These are phyloP conservation scores for Agapetus fuscipes DNA, from an alignment of 2,888 invertebrate species.

Conservation along the genomic window DNA sequence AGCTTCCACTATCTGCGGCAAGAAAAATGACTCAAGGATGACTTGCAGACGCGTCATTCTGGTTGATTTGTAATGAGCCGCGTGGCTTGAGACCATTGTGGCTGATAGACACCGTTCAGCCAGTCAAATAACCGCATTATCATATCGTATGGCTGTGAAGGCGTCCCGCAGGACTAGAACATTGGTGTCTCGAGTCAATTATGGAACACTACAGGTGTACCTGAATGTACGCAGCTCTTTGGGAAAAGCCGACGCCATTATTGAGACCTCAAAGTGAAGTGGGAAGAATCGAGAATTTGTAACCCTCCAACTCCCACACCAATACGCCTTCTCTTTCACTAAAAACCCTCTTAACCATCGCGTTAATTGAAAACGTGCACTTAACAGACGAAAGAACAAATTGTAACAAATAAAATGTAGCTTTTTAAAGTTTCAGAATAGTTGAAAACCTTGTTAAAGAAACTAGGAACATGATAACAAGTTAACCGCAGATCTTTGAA, in stretches of 20 bases:
- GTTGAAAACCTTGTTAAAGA: too few species aligned
- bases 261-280: slow-evolving; percentile 17
- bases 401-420: too few species aligned
- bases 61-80: slow-evolving; percentile 17
- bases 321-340: too few species aligned
- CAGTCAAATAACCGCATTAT: slow-evolving; percentile 20
- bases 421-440: too few species aligned
- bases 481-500: too few species aligned
- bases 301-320: too few species aligned
- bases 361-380: too few species aligned
- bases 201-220: slow-evolving; percentile 12
- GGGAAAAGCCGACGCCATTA: slow-evolving; percentile 1
- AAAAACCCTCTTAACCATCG: too few species aligned
- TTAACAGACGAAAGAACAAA: too few species aligned
- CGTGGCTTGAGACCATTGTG: slow-evolving; percentile 17
- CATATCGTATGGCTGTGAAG: slow-evolving; percentile 11
- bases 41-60: slow-evolving; percentile 21
- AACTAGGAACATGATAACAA: too few species aligned
- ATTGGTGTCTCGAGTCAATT: slow-evolving; percentile 15
- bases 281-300: slow-evolving; percentile 14
- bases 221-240: slow-evolving; percentile 12
- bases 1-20: too few species aligned
- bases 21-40: slow-evolving; percentile 21
- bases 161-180: too few species aligned
- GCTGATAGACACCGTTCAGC: slow-evolving; percentile 20